phyloP scores from a whole-genome alignment of 2,888 invertebrate species.

The Drosophila birchii region DNA sequence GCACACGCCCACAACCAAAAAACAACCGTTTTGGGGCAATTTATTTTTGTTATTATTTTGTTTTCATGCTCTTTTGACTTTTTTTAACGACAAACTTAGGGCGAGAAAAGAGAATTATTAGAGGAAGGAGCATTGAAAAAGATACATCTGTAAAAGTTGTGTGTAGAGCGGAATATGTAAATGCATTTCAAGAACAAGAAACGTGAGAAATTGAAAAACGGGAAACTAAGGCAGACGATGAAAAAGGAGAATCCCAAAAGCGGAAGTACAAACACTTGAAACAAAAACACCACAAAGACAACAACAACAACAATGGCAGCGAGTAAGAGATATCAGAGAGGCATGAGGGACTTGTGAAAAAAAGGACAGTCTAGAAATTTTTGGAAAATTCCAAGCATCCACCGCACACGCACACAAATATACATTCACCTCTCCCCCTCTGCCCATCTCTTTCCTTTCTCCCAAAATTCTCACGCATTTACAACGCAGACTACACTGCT shows the following conservation, averaged over 20 bases:
- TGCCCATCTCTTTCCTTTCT: neutral
- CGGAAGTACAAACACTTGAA: constrained; percentile 75
- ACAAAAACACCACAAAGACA: constrained; percentile 10
- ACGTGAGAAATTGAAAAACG: constrained; percentile 29
- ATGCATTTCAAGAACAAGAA: constrained; percentile 26
- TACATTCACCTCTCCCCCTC: constrained; percentile 2
- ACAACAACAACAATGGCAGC: constrained; percentile 51
- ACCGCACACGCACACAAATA: constrained; percentile 27
- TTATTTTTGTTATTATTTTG: constrained; percentile 71
- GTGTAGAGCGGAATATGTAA: constrained; percentile 31
- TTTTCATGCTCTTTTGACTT: constrained; percentile 48
- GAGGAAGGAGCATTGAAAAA: neutral
- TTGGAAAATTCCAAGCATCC: constrained; percentile 79
- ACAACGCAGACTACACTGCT: constrained; percentile 27
- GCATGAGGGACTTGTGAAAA: constrained; percentile 23
- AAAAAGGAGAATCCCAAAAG: constrained; percentile 56
- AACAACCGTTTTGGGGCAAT: constrained; percentile 33
- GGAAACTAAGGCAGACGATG: constrained; percentile 1
- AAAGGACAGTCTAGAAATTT: constrained; percentile 56
- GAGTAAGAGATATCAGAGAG: constrained; percentile 5
- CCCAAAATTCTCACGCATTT: constrained; percentile 19
- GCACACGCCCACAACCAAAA: constrained; percentile 49
- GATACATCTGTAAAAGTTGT: constrained; percentile 4
- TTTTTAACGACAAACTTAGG: constrained; percentile 51
- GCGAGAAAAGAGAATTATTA: constrained; percentile 5